Conservation (phyloP, 2,888 invertebrate species). For the Heteropelma amictum region DNA sequence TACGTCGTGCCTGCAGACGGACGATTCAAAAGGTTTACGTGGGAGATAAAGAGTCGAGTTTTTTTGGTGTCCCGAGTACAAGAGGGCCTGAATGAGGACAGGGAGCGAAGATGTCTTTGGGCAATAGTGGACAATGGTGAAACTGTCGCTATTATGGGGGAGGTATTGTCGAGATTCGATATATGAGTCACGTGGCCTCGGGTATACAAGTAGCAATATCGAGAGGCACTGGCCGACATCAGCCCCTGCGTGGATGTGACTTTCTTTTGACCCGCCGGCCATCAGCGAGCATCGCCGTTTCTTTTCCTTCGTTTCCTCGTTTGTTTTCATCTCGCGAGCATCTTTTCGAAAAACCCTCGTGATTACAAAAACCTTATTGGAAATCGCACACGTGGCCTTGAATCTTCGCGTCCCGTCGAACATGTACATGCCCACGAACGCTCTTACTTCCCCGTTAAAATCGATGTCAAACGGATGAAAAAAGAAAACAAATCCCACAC, state of each 20-base stretch:
- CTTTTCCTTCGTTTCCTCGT: conserved; percentile 25
- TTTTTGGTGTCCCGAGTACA: too few species aligned
- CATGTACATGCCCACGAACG: not conserved
- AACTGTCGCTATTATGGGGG: conserved; percentile 72
- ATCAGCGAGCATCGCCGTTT: conserved; percentile 3
- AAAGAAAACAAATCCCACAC: too few species aligned
- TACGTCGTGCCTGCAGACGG: too few species aligned
- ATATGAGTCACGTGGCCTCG: conserved; percentile 72
- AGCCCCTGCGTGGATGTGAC: conserved; percentile 29
- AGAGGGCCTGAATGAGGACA: too few species aligned
- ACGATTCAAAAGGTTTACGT: too few species aligned
- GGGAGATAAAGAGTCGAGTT: too few species aligned
- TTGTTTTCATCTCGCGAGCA: conserved; percentile 32
- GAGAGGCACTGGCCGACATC: conserved; percentile 48
- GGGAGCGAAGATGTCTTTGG: conserved; percentile 63
- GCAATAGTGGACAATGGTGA: conserved; percentile 71
- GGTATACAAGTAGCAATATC: conserved; percentile 75
- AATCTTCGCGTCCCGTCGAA: not conserved
- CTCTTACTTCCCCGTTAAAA: too few species aligned
- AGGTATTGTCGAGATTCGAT: conserved; percentile 65
- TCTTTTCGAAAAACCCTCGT: not conserved
- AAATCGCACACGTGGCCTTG: not conserved
- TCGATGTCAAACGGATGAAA: too few species aligned
- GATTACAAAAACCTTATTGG: not conserved
- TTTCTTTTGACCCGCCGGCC: conserved; percentile 30